Evolutionary conservation across 2,797 vertebrate genomes (phyloP).

Genomic region (Percopsis omiscomaycus): DNA sequence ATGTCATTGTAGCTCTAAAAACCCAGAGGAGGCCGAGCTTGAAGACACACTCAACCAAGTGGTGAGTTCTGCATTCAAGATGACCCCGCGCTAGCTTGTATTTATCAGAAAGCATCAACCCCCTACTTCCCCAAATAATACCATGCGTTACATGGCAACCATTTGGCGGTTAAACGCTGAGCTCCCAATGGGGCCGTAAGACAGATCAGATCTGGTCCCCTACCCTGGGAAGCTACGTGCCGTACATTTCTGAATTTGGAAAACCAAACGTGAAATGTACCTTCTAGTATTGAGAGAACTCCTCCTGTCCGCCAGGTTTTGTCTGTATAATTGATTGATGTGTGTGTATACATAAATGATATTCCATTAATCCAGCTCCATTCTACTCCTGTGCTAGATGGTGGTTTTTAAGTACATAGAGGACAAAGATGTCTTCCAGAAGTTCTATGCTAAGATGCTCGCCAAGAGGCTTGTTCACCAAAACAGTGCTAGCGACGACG

Average conservation of each 20-base stretch:
- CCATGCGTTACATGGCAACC: no score
- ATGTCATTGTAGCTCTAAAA: constrained; percentile 84
- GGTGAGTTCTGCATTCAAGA: constrained; percentile 70
- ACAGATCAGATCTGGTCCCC: no score
- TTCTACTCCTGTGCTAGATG: constrained; percentile 79
- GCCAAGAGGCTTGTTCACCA: constrained; percentile 96
- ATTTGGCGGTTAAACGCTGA: no score
- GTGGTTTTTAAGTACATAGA: constrained; percentile 99
- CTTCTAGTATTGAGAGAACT: no score
- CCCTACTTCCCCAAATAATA: no score
- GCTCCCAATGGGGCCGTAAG: no score
- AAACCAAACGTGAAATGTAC: no score
- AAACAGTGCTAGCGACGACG: constrained; percentile 87
- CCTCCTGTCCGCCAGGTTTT: no score
- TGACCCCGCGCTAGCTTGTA: no score
- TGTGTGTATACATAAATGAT: background rate
- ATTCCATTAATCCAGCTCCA: background rate
- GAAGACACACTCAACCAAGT: constrained; percentile 99
- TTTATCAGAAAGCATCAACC: no score
- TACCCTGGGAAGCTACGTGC: no score
- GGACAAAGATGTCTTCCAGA: constrained; percentile 99
- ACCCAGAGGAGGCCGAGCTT: constrained; percentile 95
- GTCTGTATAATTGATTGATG: background rate
- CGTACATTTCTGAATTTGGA: no score
- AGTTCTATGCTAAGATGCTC: constrained; percentile 99